Conservation (phyloP, 2,888 invertebrate species). For the Pherbina coryleti region DNA sequence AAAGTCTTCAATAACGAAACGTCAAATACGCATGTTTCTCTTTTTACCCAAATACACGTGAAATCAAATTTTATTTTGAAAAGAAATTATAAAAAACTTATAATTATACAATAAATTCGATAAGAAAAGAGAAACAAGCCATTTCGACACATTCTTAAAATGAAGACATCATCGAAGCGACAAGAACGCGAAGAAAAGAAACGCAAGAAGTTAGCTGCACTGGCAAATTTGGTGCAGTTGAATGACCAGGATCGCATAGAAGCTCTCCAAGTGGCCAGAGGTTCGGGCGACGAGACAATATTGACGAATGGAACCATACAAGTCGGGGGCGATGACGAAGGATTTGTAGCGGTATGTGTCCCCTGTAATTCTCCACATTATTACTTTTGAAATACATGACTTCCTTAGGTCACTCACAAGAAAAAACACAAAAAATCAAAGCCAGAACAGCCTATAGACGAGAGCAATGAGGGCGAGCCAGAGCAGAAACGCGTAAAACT, state of each 20-base stretch:
- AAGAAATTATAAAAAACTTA: background rate
- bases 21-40: slow-evolving; percentile 12
- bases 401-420: slow-evolving; percentile 52
- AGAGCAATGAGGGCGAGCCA: slow-evolving; percentile 48
- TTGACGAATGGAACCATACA: background rate
- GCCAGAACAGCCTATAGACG: slow-evolving; percentile 32
- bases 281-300: background rate
- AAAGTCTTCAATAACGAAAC: background rate
- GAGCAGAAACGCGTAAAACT: slow-evolving; percentile 48
- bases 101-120: background rate
- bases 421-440: slow-evolving; percentile 53
- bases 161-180: slow-evolving; percentile 70
- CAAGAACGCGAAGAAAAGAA: slow-evolving; percentile 74
- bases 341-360: slow-evolving; percentile 53
- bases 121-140: background rate
- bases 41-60: slow-evolving; percentile 6
- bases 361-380: background rate
- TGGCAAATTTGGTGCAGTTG: slow-evolving; percentile 74
- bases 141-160: slow-evolving; percentile 20
- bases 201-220: slow-evolving; percentile 75
- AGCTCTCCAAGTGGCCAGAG: slow-evolving; percentile 47
- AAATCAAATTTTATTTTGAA: background rate
- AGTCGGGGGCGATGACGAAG: slow-evolving; percentile 49
- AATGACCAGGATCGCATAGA: slow-evolving; percentile 73
- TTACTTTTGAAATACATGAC: background rate